phyloP scores from a whole-genome alignment of 1,140 invertebrate genomes.

The Anadara kagoshimensis region DNA sequence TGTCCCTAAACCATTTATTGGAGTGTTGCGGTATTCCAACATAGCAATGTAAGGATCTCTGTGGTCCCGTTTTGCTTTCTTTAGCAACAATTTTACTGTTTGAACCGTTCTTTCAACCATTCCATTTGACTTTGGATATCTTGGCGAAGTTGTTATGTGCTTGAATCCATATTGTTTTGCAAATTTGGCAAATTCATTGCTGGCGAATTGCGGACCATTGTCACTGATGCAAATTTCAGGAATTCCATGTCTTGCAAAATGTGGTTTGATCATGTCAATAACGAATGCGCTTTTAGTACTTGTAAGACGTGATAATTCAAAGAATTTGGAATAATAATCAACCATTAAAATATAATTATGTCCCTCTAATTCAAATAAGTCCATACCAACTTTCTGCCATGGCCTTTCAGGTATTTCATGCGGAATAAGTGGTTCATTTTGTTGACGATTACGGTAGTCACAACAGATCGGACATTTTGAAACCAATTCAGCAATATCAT shows the following conservation, averaged over 20 bases:
- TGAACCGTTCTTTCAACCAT: constrained; percentile 44
- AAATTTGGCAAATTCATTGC: constrained; percentile 49
- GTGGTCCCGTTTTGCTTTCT: constrained; percentile 18
- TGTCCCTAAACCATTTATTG: constrained; percentile 16
- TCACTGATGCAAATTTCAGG: constrained; percentile 44
- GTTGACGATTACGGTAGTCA: constrained; percentile 1
- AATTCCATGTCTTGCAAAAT: constrained; percentile 51
- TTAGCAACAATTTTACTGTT: constrained; percentile 44
- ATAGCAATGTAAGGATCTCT: constrained; percentile 37
- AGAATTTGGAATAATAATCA: constrained; percentile 42
- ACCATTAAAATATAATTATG: constrained; percentile 16
- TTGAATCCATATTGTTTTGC: constrained; percentile 38
- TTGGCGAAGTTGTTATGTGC: constrained; percentile 39
- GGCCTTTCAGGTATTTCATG: constrained; percentile 10
- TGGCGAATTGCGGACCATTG: constrained; percentile 50
- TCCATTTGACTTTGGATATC: constrained; percentile 47
- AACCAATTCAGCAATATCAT: constrained; percentile 34
- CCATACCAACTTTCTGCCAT: constrained; percentile 23
- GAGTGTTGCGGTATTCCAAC: constrained; percentile 39
- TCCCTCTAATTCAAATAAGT: constrained; percentile 11
- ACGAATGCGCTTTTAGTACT: constrained; percentile 2
- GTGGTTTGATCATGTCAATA: constrained; percentile 38
- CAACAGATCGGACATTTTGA: constrained; percentile 12
- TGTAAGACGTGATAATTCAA: background rate
- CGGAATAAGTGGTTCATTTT: constrained; percentile 16